Percentiles rank a stretch among this genome's conserved stretches.
phyloP scores from a whole-genome alignment of 2,797 vertebrate genomes.

The Limosa lapponica region DNA sequence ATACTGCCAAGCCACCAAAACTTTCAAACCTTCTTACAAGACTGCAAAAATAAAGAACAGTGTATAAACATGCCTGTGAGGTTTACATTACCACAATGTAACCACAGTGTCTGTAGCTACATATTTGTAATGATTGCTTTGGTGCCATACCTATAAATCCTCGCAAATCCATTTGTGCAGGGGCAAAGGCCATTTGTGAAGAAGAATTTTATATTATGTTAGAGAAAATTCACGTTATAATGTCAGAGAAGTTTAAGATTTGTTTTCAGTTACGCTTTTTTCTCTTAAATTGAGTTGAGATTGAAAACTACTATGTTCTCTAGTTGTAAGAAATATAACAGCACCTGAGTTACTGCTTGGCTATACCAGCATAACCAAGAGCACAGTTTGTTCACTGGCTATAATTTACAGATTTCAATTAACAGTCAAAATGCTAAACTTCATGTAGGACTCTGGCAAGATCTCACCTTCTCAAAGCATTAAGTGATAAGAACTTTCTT shows the following conservation, averaged over 20 bases:
- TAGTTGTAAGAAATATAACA: background rate
- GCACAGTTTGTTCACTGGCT: background rate
- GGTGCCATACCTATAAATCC: background rate
- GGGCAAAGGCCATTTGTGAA: slow-evolving; percentile 7
- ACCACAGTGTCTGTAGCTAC: background rate
- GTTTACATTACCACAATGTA: background rate
- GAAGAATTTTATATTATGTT: background rate
- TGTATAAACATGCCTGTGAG: background rate
- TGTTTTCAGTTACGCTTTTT: background rate
- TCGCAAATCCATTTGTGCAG: background rate
- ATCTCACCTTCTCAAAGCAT: background rate
- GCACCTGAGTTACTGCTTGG: background rate
- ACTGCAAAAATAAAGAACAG: background rate
- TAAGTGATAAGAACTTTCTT: background rate
- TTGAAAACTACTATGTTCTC: background rate
- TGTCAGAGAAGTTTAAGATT: background rate
- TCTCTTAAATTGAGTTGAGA: slow-evolving; percentile 10
- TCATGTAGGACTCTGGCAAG: background rate
- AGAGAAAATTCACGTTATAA: background rate
- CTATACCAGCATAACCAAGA: background rate
- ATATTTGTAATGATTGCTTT: background rate
- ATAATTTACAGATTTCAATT: background rate
- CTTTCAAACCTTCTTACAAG: background rate
- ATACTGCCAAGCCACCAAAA: background rate
- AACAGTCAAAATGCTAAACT: background rate